Base-by-base conservation (phyloP, 2,888 invertebrate species). In the Drymonia ruficornis region DNA sequence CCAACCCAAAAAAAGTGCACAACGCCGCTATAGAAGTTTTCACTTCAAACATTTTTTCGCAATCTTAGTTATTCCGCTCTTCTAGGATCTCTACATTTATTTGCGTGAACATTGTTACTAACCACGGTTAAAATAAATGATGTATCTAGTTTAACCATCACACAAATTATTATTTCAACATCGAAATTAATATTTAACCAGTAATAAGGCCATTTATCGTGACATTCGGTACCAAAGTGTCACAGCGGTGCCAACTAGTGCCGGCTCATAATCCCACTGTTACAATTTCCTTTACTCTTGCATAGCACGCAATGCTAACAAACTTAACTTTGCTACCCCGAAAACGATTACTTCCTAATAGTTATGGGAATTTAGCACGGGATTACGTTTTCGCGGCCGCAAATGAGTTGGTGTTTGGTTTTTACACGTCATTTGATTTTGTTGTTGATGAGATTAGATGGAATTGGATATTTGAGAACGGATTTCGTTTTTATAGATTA, bases 231-330 rank as follows among this genome's bases (percentile, higher is more conserved):
- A 23, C 34, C 53, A n/a, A 61, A 74, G 76, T 82, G 82, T 73
- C 76, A 71, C 70, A 59, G 8, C 71, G 70, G 81, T 83, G 74
- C 81, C 79, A 62, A 67, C 63, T 72, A 50, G 81, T 81, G 66
- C 80, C 75, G 63, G 63, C 68, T 63, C 67, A 59, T 63, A 65
- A 58, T 34, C 36, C 44, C 16, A 34, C 67, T 61, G 65, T 72
- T 67, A 76, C 72, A 61, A 64, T 61, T 55, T 67, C 52, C 53
- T 70, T 70, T 75, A 81, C 69, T 72, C 70, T 53, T 43, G 50
- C 53, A 8, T 55, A 68, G 50, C 81, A 81, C 81, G 70, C 70
- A 59, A 70, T 49, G 36, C 12, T 16, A 28, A 51, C 48, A 70
- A 61, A 13, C n/a, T 55, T 63, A 52, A 1, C 47, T 40, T 53